phyloP scores from a whole-genome alignment of 2,888 invertebrate genomes.

The Thelaira solivaga region DNA sequence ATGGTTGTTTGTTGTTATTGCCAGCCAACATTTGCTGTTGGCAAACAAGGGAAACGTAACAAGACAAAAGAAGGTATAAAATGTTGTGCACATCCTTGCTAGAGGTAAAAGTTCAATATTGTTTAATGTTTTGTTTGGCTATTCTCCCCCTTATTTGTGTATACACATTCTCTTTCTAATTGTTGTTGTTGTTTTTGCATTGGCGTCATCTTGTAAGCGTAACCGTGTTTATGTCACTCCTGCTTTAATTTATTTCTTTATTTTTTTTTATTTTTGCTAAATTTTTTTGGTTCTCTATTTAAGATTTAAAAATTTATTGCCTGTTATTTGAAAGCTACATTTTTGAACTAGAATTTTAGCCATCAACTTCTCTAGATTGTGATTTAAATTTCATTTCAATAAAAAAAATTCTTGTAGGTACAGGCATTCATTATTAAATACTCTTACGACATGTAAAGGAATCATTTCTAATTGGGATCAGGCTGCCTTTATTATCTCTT shows the following conservation, averaged over 20 bases:
- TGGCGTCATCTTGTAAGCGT: constrained; percentile 62
- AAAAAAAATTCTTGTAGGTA: too few species aligned
- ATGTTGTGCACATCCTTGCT: constrained; percentile 17
- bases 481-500: too few species aligned
- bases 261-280: too few species aligned
- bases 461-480: too few species aligned
- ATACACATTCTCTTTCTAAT: not conserved
- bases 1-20: constrained; percentile 39
- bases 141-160: constrained; percentile 26
- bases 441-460: too few species aligned
- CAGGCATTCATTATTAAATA: too few species aligned
- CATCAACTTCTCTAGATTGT: not conserved
- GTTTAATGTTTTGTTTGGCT: constrained; percentile 43
- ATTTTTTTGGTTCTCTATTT: constrained; percentile 31
- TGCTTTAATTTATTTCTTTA: constrained; percentile 47
- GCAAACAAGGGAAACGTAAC: not conserved
- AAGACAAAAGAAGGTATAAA: constrained; percentile 27
- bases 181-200: constrained; percentile 24
- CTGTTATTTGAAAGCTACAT: constrained; percentile 1
- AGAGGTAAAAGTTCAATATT: constrained; percentile 42
- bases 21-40: constrained; percentile 3
- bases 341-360: not conserved
- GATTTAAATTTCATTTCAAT: not conserved
- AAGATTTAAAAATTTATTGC: constrained; percentile 12
- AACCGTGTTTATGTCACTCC: constrained; percentile 60